These are phyloP conservation scores for Drosophila ananassae DNA, from an alignment of 1,140 invertebrate species.

Conservation along the genomic window DNA sequence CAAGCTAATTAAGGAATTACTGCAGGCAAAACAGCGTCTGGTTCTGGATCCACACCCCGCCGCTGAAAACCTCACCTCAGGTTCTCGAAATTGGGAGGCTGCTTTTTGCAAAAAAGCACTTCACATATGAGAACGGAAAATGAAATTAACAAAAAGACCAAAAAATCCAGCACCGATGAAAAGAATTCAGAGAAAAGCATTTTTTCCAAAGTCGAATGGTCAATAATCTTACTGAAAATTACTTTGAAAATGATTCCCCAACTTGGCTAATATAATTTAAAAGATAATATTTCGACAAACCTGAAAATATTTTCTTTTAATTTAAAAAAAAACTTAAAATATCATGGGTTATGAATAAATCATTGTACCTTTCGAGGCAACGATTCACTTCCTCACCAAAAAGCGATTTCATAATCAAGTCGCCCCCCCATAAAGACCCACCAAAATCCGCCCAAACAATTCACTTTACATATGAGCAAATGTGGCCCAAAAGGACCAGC, in stretches of 20 bases:
- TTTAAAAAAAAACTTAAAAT: background rate
- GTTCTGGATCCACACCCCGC: conserved; percentile 17
- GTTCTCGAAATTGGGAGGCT: conserved; percentile 44
- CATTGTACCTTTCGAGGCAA: background rate
- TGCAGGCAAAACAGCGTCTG: conserved; percentile 75
- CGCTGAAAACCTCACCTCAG: conserved; percentile 2
- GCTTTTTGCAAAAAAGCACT: conserved; percentile 70
- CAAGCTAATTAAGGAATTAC: conserved; percentile 83
- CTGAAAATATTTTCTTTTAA: no score
- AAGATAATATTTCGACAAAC: no score
- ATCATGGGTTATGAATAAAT: background rate
- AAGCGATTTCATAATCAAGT: conserved; percentile 52
- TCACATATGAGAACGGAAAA: conserved; percentile 69
- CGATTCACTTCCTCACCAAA: conserved; percentile 5
- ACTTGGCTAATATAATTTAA: no score
- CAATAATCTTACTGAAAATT: background rate
- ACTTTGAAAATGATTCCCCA: background rate
- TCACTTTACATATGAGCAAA: conserved; percentile 82
- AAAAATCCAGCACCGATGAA: conserved; percentile 17
- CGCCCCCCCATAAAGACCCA: conserved; percentile 16
- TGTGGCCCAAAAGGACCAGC: conserved; percentile 57
- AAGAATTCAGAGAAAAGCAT: background rate
- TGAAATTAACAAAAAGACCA: conserved; percentile 65
- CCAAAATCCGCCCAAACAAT: conserved; percentile 57
- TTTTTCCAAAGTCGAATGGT: conserved; percentile 1